Evolutionary conservation across 2,113 vertebrate species (phyloP), one percentile per base, ranked within the genome.

Genomic region (Sebastes fasciatus): DNA sequence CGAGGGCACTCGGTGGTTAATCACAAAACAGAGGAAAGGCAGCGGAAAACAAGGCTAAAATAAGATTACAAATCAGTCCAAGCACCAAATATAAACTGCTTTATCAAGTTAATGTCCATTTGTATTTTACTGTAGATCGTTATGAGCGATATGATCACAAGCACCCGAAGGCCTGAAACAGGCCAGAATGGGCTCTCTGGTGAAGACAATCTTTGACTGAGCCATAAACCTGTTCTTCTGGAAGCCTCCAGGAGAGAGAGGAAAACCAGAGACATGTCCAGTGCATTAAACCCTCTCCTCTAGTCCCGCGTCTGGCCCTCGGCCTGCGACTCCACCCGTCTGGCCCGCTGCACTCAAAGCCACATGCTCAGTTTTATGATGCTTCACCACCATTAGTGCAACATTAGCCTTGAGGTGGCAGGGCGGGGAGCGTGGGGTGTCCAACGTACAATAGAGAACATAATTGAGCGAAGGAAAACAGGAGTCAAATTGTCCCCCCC

Each of bases 241-340:
- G 89, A 90, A 85, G 82, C 79, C 62, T 89, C 91, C 60, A 77
- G 76, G 77, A 92, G 51, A 78, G 71, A 91, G 94, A 94, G 79
- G 72, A 92, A 93, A 94, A 93, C 88, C 95, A 95, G 94, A 93
- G 90, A 91, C 91, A 57, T 80, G 84, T 88, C 85, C 75, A 63
- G 63, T 11, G 67, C 86, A 92, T 93, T 92, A 93, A 94, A 88
- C 74, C 85, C 80, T 80, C 90, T 90, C 82, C 87, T 92, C 78
- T 87, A 90, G 92, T 79, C 88, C 79, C 83, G 17, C 7, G 74
- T 76, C 74, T 85, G 84, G 82, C 81, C 77, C 66, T 82, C 73
- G 79, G 83, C 74, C 85, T 69, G 76, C 26, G 65, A 86, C 82
- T 89, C 79, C 82, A 68, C 54, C 84, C 57, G 79, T 78, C 86